Conservation (phyloP, 2,113 vertebrate species). For the Gorilla gorilla region DNA sequence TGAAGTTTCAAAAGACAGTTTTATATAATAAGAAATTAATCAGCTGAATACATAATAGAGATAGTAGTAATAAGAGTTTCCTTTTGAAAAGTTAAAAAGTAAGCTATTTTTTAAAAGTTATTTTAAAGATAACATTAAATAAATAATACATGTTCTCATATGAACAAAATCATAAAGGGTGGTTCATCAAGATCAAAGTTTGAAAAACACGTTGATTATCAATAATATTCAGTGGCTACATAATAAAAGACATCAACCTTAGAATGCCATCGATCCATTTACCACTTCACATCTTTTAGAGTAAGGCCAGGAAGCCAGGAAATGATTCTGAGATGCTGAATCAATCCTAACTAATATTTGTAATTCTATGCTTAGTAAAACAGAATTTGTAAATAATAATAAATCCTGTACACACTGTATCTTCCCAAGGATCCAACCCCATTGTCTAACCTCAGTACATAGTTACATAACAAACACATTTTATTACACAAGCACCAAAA, state of each 20-base stretch:
- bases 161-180: background rate
- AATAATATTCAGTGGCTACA: background rate
- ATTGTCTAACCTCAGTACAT: background rate
- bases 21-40: background rate
- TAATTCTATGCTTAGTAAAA: background rate
- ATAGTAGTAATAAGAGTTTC: background rate
- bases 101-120: background rate
- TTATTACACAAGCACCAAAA: background rate
- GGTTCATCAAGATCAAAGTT: background rate
- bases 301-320: background rate
- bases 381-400: background rate
- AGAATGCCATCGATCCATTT: background rate
- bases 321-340: background rate
- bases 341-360: background rate
- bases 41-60: background rate
- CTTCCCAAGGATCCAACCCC: background rate
- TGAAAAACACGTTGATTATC: background rate
- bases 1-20: background rate
- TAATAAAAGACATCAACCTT: background rate
- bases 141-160: background rate
- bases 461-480: background rate
- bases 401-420: background rate
- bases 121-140: constrained; percentile 29
- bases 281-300: background rate
- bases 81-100: background rate